phyloP scores from a whole-genome alignment of 2,797 vertebrate species.

The Graptemys geographica region DNA sequence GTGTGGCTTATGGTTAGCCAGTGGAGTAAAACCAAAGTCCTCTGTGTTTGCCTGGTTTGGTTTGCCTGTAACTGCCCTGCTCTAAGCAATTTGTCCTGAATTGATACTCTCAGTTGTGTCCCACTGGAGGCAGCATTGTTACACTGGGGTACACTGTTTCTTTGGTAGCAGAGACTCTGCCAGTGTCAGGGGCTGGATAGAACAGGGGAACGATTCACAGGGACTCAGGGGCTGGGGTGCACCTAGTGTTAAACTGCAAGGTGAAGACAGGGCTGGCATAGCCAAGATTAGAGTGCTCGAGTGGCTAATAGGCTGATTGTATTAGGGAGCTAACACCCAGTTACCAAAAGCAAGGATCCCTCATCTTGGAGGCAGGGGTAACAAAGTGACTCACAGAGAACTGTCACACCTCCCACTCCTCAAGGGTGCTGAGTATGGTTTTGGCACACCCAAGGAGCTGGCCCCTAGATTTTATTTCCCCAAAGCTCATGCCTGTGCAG shows the following conservation, averaged over 20 bases:
- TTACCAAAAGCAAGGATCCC: neutral
- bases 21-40: no score
- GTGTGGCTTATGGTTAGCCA: no score
- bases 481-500: neutral
- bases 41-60: no score
- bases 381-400: neutral
- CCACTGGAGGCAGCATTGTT: no score
- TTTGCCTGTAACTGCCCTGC: no score
- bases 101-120: no score
- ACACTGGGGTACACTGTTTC: no score
- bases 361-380: neutral
- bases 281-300: neutral
- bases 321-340: neutral
- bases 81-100: no score
- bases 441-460: fast-evolving
- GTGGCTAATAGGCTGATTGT: neutral
- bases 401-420: neutral
- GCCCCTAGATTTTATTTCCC: neutral
- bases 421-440: neutral
- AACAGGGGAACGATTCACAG: no score
- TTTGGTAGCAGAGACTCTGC: no score
- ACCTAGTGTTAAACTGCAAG: neutral
- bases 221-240: no score
- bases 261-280: neutral
- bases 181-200: no score